Evolutionary conservation across 2,888 invertebrate species (phyloP).

Genomic region (Malacosoma neustria): DNA sequence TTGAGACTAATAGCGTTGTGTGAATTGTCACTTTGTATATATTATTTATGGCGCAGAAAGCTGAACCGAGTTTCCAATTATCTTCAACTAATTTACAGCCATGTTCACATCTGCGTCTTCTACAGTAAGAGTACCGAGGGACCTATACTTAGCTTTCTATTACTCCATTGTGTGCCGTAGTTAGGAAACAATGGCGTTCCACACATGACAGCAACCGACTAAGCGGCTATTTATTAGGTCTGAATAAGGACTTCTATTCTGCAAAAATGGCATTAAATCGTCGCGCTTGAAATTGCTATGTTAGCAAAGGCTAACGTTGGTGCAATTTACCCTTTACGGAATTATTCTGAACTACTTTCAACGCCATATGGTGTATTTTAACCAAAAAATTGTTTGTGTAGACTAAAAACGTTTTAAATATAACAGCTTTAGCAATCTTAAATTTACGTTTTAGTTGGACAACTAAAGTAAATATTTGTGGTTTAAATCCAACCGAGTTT

Average conservation of each 20-base stretch:
- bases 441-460: no score
- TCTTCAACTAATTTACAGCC: no score
- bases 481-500: no score
- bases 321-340: not conserved
- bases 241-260: conserved; percentile 30
- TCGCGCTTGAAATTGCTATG: conserved; percentile 28
- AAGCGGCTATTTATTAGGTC: conserved; percentile 40
- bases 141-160: conserved; percentile 8
- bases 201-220: conserved; percentile 26
- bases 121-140: conserved; percentile 5
- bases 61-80: no score
- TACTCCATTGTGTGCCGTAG: conserved; percentile 36
- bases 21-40: no score
- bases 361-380: not conserved
- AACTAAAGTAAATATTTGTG: no score
- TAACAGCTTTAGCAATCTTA: no score
- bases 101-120: conserved; percentile 4
- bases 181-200: conserved; percentile 46
- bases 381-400: no score
- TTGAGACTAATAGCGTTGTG: no score
- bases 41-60: no score
- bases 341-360: not conserved
- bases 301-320: conserved; percentile 1
- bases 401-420: no score
- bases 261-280: conserved; percentile 15